A percentile compares a stretch with the other conserved stretches of the same genome.
Conservation (phyloP, 2,888 invertebrate species). For the Drosophila tripunctata region DNA sequence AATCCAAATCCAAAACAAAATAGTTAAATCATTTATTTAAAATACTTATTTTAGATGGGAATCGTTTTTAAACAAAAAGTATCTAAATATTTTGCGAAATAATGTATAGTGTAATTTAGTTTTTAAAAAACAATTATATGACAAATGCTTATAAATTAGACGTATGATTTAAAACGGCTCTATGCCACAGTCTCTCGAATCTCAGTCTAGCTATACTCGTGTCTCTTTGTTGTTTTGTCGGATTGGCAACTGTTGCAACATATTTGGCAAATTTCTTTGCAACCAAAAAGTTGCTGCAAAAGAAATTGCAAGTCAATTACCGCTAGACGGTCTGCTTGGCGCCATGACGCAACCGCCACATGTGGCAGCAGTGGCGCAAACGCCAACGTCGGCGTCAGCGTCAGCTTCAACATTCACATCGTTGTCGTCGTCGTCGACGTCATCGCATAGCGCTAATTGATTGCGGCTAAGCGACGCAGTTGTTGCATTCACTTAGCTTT, state of each 20-base stretch:
- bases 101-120: not conserved
- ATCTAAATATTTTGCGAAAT: no score
- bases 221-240: conserved; percentile 20
- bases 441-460: conserved; percentile 72
- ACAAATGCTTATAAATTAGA: conserved; percentile 56
- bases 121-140: conserved; percentile 21
- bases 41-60: no score
- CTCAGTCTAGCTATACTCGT: not conserved
- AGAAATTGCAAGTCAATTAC: conserved; percentile 80
- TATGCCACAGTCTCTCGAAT: conserved; percentile 24
- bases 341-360: conserved; percentile 74
- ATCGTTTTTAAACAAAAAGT: no score
- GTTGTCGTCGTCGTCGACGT: conserved; percentile 35
- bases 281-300: conserved; percentile 72
- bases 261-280: conserved; percentile 71
- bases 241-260: conserved; percentile 54
- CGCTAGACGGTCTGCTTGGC: conserved; percentile 74
- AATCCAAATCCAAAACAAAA: no score
- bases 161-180: conserved; percentile 13
- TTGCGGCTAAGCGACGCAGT: conserved; percentile 66
- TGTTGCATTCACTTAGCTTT: conserved; percentile 74
- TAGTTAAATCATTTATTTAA: no score
- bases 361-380: conserved; percentile 63
- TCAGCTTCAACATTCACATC: conserved; percentile 10
- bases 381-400: conserved; percentile 10